Conservation (phyloP, 2,113 vertebrate species). For the Leptodactylus fuscus region DNA sequence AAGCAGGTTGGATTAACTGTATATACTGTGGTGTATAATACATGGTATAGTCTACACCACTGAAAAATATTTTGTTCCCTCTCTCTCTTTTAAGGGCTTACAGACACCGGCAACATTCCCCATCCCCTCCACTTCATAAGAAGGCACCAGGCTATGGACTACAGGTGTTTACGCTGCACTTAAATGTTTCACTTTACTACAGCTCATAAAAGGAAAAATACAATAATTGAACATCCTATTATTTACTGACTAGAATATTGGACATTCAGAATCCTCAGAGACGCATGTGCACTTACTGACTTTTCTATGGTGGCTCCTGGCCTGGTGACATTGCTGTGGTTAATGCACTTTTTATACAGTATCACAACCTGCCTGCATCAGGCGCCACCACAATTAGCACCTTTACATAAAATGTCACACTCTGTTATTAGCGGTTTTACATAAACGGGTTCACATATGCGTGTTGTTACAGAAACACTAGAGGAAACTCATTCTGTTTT, state of each 20-base stretch:
- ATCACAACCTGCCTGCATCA: too few species aligned
- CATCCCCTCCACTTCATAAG: constrained; percentile 62
- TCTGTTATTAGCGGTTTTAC: background rate
- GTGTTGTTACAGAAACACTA: too few species aligned
- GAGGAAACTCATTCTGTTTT: too few species aligned
- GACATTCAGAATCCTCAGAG: too few species aligned
- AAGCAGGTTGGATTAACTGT: constrained; percentile 14
- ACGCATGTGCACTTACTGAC: too few species aligned
- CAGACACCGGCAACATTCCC: constrained; percentile 67
- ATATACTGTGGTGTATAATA: background rate
- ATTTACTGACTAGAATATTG: too few species aligned
- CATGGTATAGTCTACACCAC: background rate
- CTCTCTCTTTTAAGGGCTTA: constrained; percentile 69
- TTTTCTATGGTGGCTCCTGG: too few species aligned
- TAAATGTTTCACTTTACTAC: background rate
- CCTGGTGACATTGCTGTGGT: too few species aligned
- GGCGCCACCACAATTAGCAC: too few species aligned
- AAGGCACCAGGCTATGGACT: constrained; percentile 84
- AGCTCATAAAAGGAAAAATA: background rate
- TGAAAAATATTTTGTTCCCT: background rate
- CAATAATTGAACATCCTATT: background rate
- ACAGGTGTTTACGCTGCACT: constrained; percentile 74
- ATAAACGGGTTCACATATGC: too few species aligned
- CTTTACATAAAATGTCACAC: background rate
- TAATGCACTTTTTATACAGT: too few species aligned